phyloP scores from a whole-genome alignment of 2,113 vertebrate species.

The Probosciger aterrimus region DNA sequence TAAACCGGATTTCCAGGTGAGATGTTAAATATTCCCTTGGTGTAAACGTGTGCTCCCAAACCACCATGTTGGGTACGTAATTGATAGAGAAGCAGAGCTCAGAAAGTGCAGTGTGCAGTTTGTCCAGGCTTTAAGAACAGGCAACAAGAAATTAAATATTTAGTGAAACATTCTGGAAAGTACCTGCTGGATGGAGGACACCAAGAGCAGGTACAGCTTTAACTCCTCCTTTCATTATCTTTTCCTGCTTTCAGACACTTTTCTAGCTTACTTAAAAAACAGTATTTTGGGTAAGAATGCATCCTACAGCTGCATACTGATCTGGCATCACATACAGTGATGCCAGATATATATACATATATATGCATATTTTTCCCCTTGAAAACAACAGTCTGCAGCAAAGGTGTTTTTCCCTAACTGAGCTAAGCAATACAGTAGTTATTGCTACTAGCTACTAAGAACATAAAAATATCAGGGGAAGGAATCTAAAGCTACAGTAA shows the following conservation, averaged over 20 bases:
- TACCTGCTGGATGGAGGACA: background rate
- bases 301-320: background rate
- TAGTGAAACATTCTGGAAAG: background rate
- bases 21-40: conserved; percentile 97
- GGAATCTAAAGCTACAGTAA: background rate
- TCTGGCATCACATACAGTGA: background rate
- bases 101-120: conserved; percentile 97
- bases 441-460: background rate
- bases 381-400: background rate
- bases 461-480: background rate
- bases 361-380: rapidly evolving
- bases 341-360: background rate
- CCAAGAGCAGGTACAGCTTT: background rate
- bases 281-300: background rate
- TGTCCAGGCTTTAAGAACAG: conserved; percentile 87
- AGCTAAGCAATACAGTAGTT: background rate
- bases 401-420: background rate
- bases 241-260: background rate
- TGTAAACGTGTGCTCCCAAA: conserved; percentile 99
- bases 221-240: background rate
- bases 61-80: conserved; percentile 96
- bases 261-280: background rate
- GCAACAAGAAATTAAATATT: background rate
- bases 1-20: conserved; percentile 98
- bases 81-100: conserved; percentile 99